Evolutionary conservation across 2,888 invertebrate genomes (phyloP), one percentile per base, ranked within the genome.

Genomic region (Alloscopus bannaensis): DNA sequence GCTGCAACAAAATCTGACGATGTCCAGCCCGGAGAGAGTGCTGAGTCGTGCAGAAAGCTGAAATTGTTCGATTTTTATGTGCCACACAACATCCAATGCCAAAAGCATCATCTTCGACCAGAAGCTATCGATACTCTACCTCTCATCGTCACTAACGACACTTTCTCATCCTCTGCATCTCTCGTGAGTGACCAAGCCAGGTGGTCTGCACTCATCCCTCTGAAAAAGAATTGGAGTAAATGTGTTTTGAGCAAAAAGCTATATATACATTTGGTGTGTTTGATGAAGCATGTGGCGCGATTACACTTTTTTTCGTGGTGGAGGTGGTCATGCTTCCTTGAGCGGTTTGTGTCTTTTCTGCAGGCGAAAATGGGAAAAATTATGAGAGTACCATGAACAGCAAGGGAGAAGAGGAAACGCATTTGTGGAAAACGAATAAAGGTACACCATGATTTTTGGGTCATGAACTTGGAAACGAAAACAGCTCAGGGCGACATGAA

Each of bases 171-270:
- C n/a, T n/a, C n/a, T n/a, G n/a, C n/a, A n/a, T n/a, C n/a, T 57
- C 28, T 78, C 71, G 78, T 78, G 78, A 71, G 71, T 78, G 78
- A 78, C 78, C 70, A 40, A 78, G 57, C 78, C 78, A 78, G 78
- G 78, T 78, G 78, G 78, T 78, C 78, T n/a, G n/a, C n/a, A n/a
- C n/a, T n/a, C n/a, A n/a, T n/a, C n/a, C 66, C 65, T 65, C 59
- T 59, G 57, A 59, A n/a, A n/a, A n/a, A n/a, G n/a, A n/a, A n/a
- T n/a, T n/a, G n/a, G n/a, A n/a, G n/a, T n/a, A 78, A 78, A 66
- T 78, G 78, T 71, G 71, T 65, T 78, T n/a, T 31, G 60, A 70
- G 65, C 57, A 24, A 70, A 70, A 59, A 65, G 45, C n/a, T n/a
- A n/a, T n/a, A n/a, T n/a, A n/a, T n/a, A n/a, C n/a, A 36, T 13